Conservation (phyloP, 2,888 invertebrate genomes). For the Pinctada fucata region DNA sequence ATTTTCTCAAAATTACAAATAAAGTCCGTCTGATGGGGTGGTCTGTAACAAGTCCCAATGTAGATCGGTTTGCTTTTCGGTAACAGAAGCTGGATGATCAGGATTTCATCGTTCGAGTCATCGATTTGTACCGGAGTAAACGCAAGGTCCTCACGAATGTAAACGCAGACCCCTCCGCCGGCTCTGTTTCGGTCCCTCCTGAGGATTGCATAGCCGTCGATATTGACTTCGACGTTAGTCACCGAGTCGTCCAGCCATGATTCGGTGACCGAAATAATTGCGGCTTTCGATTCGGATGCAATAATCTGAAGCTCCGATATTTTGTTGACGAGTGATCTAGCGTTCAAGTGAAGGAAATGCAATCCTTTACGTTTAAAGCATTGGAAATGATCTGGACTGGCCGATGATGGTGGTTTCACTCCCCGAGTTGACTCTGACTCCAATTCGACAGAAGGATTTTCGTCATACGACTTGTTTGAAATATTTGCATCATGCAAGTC, state of each 20-base stretch:
- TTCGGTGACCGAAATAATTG: conserved; percentile 16
- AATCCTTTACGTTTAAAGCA: conserved; percentile 12
- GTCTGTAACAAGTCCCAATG: too few relatives aligned
- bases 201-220: conserved; percentile 2
- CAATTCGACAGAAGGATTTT: background rate
- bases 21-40: too few relatives aligned
- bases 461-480: background rate
- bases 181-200: conserved; percentile 24
- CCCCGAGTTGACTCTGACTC: background rate
- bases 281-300: background rate
- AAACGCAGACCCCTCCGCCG: conserved; percentile 29
- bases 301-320: conserved; percentile 12
- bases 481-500: background rate
- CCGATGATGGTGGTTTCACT: background rate
- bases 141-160: conserved; percentile 24
- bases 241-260: conserved; percentile 8
- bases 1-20: too few relatives aligned
- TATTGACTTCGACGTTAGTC: conserved; percentile 7
- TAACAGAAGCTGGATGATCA: background rate
- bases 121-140: conserved; percentile 14
- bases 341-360: conserved; percentile 21
- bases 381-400: background rate
- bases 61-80: too few relatives aligned
- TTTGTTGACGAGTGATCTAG: conserved; percentile 2
- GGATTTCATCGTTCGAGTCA: background rate